A percentile compares a stretch with the other conserved stretches of the same genome.
Conservation (phyloP, 2,113 vertebrate genomes). For the Catharus minimus region DNA sequence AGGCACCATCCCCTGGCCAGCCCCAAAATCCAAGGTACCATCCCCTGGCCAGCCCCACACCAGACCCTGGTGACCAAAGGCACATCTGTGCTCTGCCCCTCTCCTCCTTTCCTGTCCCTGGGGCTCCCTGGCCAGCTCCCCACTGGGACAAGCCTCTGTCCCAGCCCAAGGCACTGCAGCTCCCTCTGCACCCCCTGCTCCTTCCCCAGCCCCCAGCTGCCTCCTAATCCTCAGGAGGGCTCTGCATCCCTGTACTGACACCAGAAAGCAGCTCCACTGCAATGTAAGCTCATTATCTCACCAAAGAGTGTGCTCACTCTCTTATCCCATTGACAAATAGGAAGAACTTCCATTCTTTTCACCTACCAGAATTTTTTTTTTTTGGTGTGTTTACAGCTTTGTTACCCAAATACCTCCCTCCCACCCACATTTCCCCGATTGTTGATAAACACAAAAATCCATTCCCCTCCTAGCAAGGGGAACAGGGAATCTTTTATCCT, state of each 20-base stretch:
- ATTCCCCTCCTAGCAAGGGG: background rate
- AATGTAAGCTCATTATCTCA: constrained; percentile 22
- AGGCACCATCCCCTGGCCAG: too few species aligned
- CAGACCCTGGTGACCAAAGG: background rate
- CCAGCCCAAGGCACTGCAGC: fast-evolving
- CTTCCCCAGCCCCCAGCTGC: background rate
- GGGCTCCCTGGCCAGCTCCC: background rate
- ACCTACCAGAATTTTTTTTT: background rate
- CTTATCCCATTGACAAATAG: background rate
- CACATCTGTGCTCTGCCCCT: background rate
- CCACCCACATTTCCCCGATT: background rate
- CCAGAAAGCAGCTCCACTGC: background rate
- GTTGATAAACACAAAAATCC: constrained; percentile 24
- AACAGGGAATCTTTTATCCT: constrained; percentile 33
- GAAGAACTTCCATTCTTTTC: background rate
- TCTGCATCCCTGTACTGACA: background rate
- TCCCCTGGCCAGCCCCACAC: fast-evolving
- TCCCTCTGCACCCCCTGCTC: background rate
- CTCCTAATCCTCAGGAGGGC: background rate
- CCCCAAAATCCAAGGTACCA: fast-evolving
- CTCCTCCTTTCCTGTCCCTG: fast-evolving
- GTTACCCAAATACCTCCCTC: background rate
- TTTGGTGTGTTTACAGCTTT: background rate
- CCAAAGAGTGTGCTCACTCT: background rate
- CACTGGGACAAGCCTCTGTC: background rate